Evolutionary conservation across 2,888 invertebrate species (phyloP).

Genomic region (Amblyteles armatorius): DNA sequence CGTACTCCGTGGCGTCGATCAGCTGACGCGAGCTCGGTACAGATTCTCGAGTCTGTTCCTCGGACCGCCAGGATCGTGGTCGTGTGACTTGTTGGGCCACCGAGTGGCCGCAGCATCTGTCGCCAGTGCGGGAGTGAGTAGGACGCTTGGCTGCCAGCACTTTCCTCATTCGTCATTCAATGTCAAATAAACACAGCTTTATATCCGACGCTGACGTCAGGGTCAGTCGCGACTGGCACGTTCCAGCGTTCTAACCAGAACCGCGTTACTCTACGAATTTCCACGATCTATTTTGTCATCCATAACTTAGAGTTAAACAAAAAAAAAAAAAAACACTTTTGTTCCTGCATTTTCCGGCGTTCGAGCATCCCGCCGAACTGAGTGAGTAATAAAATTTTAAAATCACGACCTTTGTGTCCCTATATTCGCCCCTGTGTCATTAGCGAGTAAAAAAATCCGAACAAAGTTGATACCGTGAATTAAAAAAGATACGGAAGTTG

Average conservation of each 20-base stretch:
- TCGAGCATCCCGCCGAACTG: no score
- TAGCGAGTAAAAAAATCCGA: no score
- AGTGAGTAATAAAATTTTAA: no score
- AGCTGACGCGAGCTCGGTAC: not conserved
- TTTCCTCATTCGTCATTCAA: slow-evolving; percentile 17
- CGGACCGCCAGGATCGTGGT: not conserved
- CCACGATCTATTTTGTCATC: not conserved
- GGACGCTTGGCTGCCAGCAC: slow-evolving; percentile 1
- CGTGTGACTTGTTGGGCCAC: slow-evolving; percentile 28
- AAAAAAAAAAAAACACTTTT: not conserved
- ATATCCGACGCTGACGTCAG: not conserved
- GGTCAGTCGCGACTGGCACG: not conserved
- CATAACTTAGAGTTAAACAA: not conserved
- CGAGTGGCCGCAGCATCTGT: not conserved
- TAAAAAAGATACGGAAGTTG: no score
- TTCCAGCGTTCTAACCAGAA: not conserved
- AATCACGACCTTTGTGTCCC: no score
- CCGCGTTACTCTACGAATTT: not conserved
- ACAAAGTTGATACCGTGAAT: no score
- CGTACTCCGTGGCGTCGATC: not conserved
- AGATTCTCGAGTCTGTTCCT: not conserved
- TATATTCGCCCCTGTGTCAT: no score
- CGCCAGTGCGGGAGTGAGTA: not conserved
- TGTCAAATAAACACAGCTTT: slow-evolving; percentile 19
- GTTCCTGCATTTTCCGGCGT: not conserved